Evolutionary conservation across 2,797 vertebrate genomes (phyloP).

Genomic region (Channallabes apus): DNA sequence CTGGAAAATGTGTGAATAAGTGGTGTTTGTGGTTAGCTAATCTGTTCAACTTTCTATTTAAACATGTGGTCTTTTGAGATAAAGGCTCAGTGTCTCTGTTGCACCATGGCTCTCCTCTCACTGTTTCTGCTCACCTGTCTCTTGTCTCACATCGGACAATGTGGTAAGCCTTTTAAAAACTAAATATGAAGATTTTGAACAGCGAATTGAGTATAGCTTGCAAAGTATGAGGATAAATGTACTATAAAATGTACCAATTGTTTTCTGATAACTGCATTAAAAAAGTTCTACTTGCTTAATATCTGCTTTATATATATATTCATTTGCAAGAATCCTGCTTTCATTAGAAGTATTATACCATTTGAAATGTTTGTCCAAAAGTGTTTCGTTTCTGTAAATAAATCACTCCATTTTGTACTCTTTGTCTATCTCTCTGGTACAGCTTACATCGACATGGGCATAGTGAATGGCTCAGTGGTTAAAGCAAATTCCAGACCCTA

Average conservation of each 20-base stretch:
- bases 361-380: background rate
- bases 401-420: background rate
- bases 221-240: background rate
- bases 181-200: background rate
- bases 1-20: background rate
- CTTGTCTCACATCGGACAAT: constrained; percentile 28
- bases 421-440: background rate
- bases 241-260: background rate
- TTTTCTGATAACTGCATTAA: background rate
- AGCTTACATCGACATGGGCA: constrained; percentile 52
- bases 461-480: constrained; percentile 52
- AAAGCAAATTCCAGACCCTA: constrained; percentile 58
- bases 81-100: background rate
- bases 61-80: background rate
- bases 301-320: background rate
- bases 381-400: background rate
- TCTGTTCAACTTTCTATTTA: background rate
- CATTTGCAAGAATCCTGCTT: background rate
- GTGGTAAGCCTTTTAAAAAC: constrained; percentile 42
- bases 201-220: background rate
- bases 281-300: background rate
- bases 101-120: constrained; percentile 38
- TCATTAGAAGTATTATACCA: background rate
- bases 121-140: constrained; percentile 45
- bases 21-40: constrained; percentile 11